phyloP scores from a whole-genome alignment of 1,140 invertebrate species.

The Tetragonula clypearis region DNA sequence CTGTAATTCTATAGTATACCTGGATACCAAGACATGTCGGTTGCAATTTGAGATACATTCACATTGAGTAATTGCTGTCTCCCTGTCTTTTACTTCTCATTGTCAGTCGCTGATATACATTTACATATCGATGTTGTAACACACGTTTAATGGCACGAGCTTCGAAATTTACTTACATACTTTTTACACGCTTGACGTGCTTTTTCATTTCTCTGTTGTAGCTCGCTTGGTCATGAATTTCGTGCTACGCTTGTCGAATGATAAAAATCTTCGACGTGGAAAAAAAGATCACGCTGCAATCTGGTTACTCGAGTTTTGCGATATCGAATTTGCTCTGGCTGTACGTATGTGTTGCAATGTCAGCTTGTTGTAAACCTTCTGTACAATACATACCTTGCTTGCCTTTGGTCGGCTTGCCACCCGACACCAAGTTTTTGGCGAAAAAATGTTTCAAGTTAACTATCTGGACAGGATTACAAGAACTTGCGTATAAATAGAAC shows the following conservation, averaged over 20 bases:
- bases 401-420: slow-evolving; percentile 34
- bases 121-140: background rate
- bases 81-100: background rate
- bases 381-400: background rate
- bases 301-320: background rate
- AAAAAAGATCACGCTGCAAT: background rate
- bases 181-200: background rate
- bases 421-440: slow-evolving; percentile 58
- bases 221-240: background rate
- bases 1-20: background rate
- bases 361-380: background rate
- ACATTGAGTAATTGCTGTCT: slow-evolving; percentile 32
- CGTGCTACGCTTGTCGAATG: background rate
- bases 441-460: slow-evolving; percentile 54
- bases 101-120: background rate
- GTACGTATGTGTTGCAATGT: slow-evolving; percentile 19
- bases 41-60: slow-evolving; percentile 38
- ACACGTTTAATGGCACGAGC: background rate
- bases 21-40: slow-evolving; percentile 12
- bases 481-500: slow-evolving; percentile 62
- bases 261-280: no score
- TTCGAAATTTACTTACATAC: background rate
- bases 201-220: background rate
- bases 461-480: slow-evolving; percentile 35
- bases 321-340: slow-evolving; percentile 20